These are phyloP conservation scores for Lamprologus sp. DNA, from an alignment of 2,113 vertebrate genomes.

Conservation along the genomic window DNA sequence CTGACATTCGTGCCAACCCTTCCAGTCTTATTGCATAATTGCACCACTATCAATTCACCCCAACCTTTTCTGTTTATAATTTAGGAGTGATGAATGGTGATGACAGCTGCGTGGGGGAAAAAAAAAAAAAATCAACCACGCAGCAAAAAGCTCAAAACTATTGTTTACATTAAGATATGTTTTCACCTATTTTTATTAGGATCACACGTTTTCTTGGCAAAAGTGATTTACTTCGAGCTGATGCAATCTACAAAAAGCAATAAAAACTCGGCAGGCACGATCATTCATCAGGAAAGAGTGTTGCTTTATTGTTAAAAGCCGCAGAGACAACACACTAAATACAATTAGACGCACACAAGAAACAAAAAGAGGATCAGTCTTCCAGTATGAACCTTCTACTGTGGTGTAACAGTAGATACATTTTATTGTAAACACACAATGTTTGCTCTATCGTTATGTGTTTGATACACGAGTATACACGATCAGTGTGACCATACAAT, in stretches of 20 bases:
- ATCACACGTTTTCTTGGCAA: slow-evolving; percentile 23
- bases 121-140: background rate
- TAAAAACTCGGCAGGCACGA: slow-evolving; percentile 43
- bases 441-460: background rate
- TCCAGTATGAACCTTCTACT: background rate
- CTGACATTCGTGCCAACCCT: background rate
- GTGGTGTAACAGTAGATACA: background rate
- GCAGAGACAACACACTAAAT: slow-evolving; percentile 4
- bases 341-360: background rate
- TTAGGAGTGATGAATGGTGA: slow-evolving; percentile 1
- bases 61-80: background rate
- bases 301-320: slow-evolving; percentile 26
- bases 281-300: slow-evolving; percentile 49
- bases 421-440: background rate
- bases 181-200: slow-evolving; percentile 45
- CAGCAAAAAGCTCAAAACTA: background rate
- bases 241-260: slow-evolving; percentile 60
- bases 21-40: background rate
- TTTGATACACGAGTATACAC: background rate
- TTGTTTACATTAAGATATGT: slow-evolving; percentile 22
- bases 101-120: background rate
- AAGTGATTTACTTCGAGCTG: slow-evolving; percentile 28
- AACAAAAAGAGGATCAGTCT: background rate
- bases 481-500: background rate
- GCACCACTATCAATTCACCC: background rate